Percentiles rank a stretch among this genome's conserved stretches.
These are phyloP conservation scores for Stichopus chloronotus DNA, from an alignment of 35 echinoderm and acorn worm species.

Conservation along the genomic window DNA sequence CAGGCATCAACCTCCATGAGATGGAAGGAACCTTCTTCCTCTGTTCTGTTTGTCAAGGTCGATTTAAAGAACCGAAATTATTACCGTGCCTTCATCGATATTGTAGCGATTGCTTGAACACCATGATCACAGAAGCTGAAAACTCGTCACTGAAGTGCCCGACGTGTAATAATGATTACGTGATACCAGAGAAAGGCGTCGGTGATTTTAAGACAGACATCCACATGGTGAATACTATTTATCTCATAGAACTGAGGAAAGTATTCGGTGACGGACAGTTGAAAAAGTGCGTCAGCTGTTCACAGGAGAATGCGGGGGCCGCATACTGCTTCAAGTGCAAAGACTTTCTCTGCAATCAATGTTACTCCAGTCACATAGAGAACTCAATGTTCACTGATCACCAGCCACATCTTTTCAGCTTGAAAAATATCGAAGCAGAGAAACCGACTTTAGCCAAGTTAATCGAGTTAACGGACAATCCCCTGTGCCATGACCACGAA, in stretches of 20 bases:
- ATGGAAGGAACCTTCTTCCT: background rate
- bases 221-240: background rate
- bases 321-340: conserved; percentile 48
- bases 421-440: background rate
- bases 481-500: background rate
- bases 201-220: conserved; percentile 43
- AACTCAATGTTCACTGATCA: background rate
- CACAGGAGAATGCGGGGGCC: background rate
- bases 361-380: background rate
- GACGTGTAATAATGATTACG: background rate
- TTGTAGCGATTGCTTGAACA: conserved; percentile 17
- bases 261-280: background rate
- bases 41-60: background rate
- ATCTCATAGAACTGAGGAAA: conserved; percentile 16
- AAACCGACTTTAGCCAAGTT: background rate
- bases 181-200: conserved; percentile 12
- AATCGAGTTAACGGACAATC: background rate
- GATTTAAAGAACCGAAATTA: conserved; percentile 24
- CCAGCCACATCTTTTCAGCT: background rate
- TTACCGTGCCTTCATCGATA: conserved; percentile 19
- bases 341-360: conserved; percentile 5
- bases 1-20: background rate
- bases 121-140: background rate
- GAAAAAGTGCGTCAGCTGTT: background rate
- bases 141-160: background rate